These are phyloP conservation scores for Scrobipalpa atriplicella DNA, from an alignment of 2,888 invertebrate species.

Conservation along the genomic window DNA sequence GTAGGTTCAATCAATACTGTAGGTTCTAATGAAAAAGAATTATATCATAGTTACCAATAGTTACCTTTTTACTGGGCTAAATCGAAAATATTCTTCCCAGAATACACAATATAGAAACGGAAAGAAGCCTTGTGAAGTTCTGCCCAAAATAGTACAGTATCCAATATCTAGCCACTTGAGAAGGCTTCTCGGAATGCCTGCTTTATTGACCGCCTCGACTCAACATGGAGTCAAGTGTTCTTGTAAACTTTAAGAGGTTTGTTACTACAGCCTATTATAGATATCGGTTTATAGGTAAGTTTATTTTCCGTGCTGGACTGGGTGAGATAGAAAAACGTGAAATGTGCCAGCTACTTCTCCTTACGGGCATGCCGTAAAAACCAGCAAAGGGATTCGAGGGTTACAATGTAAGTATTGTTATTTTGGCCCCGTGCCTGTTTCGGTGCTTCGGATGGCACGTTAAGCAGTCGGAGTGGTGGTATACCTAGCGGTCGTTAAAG, in stretches of 20 bases:
- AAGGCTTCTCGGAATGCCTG: background rate
- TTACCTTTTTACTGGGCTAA: no score
- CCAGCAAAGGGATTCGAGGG: no score
- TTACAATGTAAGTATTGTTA: no score
- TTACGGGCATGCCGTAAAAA: no score
- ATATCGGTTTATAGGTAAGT: slow-evolving; percentile 1
- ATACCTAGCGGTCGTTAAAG: no score
- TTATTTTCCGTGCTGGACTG: background rate
- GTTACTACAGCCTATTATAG: background rate
- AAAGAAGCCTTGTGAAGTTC: background rate
- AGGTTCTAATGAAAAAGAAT: no score
- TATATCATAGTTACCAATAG: no score
- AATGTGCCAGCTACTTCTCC: background rate
- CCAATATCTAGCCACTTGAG: background rate
- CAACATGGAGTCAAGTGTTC: background rate
- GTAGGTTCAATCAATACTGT: no score
- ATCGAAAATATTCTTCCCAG: no score
- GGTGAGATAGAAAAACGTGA: background rate
- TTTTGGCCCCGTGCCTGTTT: no score
- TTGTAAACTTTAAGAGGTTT: slow-evolving; percentile 1
- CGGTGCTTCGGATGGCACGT: no score
- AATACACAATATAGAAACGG: background rate
- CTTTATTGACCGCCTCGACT: background rate
- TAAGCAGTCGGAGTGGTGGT: no score
- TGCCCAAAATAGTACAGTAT: slow-evolving; percentile 1